Evolutionary conservation across 2,888 invertebrate genomes (phyloP).

Genomic region (Balanococcus diminutus): DNA sequence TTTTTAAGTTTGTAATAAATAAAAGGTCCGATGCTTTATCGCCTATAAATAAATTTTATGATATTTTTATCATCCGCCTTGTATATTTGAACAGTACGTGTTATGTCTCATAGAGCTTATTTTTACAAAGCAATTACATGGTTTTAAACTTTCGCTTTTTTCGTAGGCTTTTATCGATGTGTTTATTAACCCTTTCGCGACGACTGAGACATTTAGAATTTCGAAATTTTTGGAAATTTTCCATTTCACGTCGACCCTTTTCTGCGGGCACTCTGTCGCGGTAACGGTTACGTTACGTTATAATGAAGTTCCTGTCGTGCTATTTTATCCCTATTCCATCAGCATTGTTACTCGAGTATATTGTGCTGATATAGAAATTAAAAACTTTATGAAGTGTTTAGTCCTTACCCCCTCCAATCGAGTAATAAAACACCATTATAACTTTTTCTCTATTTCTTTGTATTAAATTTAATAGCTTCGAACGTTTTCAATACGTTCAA

Average conservation of each 20-base stretch:
- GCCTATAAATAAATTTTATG: conserved; percentile 51
- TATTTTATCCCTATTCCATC: not conserved
- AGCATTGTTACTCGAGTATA: not conserved
- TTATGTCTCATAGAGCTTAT: conserved; percentile 35
- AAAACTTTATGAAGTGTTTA: conserved; percentile 40
- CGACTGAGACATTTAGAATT: not conserved
- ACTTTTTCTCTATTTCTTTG: conserved; percentile 36
- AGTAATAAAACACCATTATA: conserved; percentile 35
- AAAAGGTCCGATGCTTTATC: conserved; percentile 47
- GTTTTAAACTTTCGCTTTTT: conserved; percentile 32
- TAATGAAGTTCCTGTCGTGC: too few relatives aligned
- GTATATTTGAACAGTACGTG: conserved; percentile 35
- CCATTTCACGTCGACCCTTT: not conserved
- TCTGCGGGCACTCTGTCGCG: not conserved
- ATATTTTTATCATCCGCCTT: conserved; percentile 46
- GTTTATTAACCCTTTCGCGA: conserved; percentile 32
- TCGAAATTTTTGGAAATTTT: conserved; percentile 24
- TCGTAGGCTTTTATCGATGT: conserved; percentile 31
- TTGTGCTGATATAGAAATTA: conserved; percentile 12
- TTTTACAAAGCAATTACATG: conserved; percentile 40
- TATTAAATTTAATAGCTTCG: conserved; percentile 31
- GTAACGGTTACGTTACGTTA: too few relatives aligned
- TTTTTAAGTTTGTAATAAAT: conserved; percentile 49
- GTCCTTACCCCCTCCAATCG: conserved; percentile 16
- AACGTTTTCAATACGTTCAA: conserved; percentile 37